phyloP scores from a whole-genome alignment of 2,113 vertebrate genomes.

The Mormyrus lacerda region DNA sequence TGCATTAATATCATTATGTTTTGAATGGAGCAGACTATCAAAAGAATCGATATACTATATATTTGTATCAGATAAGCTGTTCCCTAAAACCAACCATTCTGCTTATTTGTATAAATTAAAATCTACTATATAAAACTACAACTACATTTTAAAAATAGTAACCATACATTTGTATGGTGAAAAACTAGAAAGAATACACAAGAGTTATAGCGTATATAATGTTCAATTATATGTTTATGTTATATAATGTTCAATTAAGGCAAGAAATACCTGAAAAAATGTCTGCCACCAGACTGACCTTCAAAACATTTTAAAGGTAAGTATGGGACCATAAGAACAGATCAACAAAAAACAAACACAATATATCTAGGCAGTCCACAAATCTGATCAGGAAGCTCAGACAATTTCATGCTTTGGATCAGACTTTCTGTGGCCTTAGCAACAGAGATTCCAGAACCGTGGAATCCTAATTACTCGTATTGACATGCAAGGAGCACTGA shows the following conservation, averaged over 20 bases:
- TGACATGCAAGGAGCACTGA: constrained; percentile 59
- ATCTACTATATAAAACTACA: background rate
- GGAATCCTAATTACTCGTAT: constrained; percentile 35
- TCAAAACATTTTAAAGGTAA: background rate
- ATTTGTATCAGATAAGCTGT: background rate
- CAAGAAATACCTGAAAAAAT: background rate
- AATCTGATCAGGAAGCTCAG: background rate
- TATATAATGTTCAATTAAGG: background rate
- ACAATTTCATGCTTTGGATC: background rate
- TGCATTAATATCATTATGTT: background rate
- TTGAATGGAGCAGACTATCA: background rate
- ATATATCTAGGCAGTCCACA: background rate
- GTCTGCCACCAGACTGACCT: background rate
- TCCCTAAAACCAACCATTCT: background rate
- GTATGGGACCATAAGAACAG: background rate
- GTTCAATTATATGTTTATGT: background rate
- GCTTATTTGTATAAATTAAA: background rate
- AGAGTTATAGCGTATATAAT: background rate
- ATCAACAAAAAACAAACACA: background rate
- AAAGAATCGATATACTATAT: background rate
- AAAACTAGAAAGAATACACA: background rate
- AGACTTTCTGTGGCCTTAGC: constrained; percentile 4
- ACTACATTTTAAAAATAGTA: background rate
- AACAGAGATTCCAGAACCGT: background rate
- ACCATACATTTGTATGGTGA: background rate